These are phyloP conservation scores for Albula glossodonta DNA, from an alignment of 2,113 vertebrate species.

Conservation along the genomic window DNA sequence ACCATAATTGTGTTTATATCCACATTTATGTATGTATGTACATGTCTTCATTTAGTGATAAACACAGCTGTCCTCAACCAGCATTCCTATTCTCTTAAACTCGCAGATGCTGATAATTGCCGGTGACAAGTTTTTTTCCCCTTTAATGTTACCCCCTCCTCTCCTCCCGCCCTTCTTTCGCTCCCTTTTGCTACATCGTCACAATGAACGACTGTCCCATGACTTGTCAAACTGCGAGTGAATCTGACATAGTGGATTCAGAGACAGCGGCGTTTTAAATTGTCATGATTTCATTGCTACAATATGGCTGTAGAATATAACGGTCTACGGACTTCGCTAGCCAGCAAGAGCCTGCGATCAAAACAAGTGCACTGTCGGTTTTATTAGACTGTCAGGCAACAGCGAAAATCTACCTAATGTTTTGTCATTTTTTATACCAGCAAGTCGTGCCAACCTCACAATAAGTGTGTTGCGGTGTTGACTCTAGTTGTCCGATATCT, in stretches of 20 bases:
- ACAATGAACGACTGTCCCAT: constrained; percentile 23
- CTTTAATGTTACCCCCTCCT: not conserved
- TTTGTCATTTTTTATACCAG: constrained; percentile 1
- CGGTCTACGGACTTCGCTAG: not conserved
- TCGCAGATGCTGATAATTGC: not conserved
- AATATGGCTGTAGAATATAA: not conserved
- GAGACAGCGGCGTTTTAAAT: not conserved
- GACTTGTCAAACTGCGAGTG: constrained; percentile 14
- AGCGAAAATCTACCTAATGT: constrained; percentile 11
- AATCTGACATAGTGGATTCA: constrained; percentile 1
- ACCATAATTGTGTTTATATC: no score
- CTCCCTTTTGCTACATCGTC: constrained; percentile 10
- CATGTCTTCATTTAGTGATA: no score
- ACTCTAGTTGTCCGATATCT: not conserved
- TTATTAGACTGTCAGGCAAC: not conserved
- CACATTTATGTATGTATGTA: no score
- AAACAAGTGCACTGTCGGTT: not conserved
- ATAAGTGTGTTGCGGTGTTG: not conserved
- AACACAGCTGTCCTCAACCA: no score
- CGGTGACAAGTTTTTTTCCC: not conserved
- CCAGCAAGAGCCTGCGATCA: not conserved
- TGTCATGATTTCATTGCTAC: not conserved
- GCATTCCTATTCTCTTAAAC: not conserved
- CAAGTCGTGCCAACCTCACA: not conserved
- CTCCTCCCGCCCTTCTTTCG: not conserved